Base-by-base conservation (phyloP, 2,888 invertebrate species). In the Melanostoma scalare region DNA sequence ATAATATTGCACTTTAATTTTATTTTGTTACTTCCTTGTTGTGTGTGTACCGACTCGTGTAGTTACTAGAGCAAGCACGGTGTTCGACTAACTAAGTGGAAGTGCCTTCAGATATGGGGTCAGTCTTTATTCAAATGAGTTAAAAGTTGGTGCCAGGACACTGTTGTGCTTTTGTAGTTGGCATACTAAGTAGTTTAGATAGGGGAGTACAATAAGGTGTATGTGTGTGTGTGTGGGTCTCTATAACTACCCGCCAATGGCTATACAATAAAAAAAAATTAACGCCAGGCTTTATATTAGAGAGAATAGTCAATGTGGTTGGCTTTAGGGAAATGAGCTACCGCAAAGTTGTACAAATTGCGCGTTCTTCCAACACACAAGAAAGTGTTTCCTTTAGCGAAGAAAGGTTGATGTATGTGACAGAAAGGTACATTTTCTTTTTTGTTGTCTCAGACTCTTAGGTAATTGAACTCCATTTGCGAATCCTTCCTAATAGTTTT, bases 101-200 rank as follows among this genome's bases (percentile, higher is more conserved):
- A 81, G 74, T 58, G 20, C 6, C 48, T 8, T 38, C 55, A 53
- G 35, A 75, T 84, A 61, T 61, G 78, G 79, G 84, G 84, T 84
- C 84, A 84, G 74, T 84, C 71, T 78, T 84, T 84, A 84, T 84
- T 84, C 65, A 79, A 84, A 79, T 58, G 71, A 60, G 38, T 79
- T 60, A 73, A 74, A 71, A 79, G 74, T 84, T 79, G 84, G 84
- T 84, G 65, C 78, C 84, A 84, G 84, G 84, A 84, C 84, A 84
- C 84, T 65, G 58, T 6, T 55, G 52, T 74, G 74, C 63, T 61
- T 61, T 42, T 73, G 82, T 75, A 76, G 82, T 50, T 74, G 38
- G 63, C 69, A 46, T 42, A 38, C 20, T 60, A 40, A 40, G 30
- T 65, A 44, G 10, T 48, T 74, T 63, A 52, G 46, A 61, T 84